Base-by-base conservation (phyloP, 2,797 vertebrate species). In the Oreochromis mossambicus region DNA sequence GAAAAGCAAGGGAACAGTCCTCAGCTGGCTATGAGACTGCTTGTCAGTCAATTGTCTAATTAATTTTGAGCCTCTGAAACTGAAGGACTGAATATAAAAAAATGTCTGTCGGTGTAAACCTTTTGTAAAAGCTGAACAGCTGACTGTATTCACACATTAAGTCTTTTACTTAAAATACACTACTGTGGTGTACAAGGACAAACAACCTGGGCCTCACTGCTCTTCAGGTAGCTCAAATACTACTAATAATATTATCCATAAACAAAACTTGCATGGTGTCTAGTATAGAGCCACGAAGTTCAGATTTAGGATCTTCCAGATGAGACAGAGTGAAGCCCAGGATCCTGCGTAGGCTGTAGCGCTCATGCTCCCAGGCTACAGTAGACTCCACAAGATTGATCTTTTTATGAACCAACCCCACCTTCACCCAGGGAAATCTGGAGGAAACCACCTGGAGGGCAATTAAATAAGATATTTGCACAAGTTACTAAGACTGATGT, bases 331-430 rank as follows among this genome's bases (percentile, higher is more conserved):
- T 97, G 90, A 97, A 96, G 2, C 94, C 96, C 5, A 95, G 96
- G 81, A 97, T 94, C 80, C 95, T 93, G 41, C 95, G 96, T 70
- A 97, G 91, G 55, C 96, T 95, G 84, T 96, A 97, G 61, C 95
- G 96, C 89, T 97, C 96, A 1, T 97, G 97, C 80, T 97, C 97
- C 97, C 97, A 97, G 14, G 95, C 91, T 12, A 97, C 89, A 1
- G 94, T 90, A 13, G 96, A 93, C 76, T 97, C 96, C 51, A 95
- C 96, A 12, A 97, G 93, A 89, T 97, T 96, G 89, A 97, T 97
- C 89, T 97, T 97, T 88, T 97, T 97, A 84, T 97, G 97, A 56
- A 97, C 86, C 82, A 96, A 73, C 32, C 94, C 94, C 54, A 96
- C 80, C 75, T 88, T 96, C 58, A 97, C 94, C 94, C 94, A 96